A percentile compares a stretch with the other conserved stretches of the same genome.
Conservation (phyloP, 2,888 invertebrate species). For the Yponomeuta sedellus region DNA sequence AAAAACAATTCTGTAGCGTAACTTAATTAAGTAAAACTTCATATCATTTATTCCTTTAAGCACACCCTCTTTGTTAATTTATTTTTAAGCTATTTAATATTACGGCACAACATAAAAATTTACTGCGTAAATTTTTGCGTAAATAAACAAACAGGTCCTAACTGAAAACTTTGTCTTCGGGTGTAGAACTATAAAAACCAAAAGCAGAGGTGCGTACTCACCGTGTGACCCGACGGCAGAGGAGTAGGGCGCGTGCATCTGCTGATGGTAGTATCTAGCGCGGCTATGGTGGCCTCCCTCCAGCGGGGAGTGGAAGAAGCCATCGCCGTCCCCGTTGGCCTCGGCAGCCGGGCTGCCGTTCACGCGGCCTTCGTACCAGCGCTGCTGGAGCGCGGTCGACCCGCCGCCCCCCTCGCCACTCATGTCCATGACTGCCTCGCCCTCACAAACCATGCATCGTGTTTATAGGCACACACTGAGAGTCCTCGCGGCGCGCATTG, state of each 20-base stretch:
- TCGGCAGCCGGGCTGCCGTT: conserved; percentile 72
- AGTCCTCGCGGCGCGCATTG: conserved; percentile 61
- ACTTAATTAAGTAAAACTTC: too few species aligned
- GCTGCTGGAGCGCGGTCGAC: conserved; percentile 66
- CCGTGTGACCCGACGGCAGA: conserved; percentile 73
- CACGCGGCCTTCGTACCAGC: conserved; percentile 74
- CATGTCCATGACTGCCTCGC: conserved; percentile 68
- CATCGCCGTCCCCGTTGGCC: conserved; percentile 69
- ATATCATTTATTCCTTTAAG: too few species aligned
- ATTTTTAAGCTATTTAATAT: too few species aligned
- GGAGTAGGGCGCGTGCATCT: conserved; percentile 75
- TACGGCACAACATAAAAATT: too few species aligned
- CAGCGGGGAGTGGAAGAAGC: conserved; percentile 74
- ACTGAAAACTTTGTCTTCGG: too few species aligned
- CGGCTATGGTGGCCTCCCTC: conserved; percentile 74
- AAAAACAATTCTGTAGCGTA: too few species aligned
- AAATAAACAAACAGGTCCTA: too few species aligned
- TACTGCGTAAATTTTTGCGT: too few species aligned
- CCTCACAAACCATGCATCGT: conserved; percentile 76
- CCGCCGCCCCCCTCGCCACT: conserved; percentile 58
- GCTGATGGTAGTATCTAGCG: conserved; percentile 75
- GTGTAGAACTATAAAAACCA: not conserved
- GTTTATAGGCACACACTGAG: conserved; percentile 66
- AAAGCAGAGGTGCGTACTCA: conserved; percentile 33
- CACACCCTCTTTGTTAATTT: too few species aligned